phyloP scores from a whole-genome alignment of 2,797 vertebrate genomes.

The Coregonus suidteri region DNA sequence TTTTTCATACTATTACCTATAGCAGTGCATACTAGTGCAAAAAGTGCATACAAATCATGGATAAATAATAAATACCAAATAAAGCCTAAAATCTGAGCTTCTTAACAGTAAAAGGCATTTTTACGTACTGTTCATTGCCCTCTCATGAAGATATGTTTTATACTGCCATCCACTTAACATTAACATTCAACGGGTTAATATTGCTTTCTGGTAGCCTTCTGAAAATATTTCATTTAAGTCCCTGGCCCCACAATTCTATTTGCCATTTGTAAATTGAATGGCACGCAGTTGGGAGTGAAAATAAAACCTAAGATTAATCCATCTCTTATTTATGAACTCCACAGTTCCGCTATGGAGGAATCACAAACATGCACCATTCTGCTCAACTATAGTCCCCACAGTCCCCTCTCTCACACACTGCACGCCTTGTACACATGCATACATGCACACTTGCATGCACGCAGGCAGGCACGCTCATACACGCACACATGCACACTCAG shows the following conservation, averaged over 20 bases:
- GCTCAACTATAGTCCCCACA: too few relatives aligned
- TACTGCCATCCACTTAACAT: background rate
- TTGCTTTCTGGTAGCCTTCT: conserved; percentile 19
- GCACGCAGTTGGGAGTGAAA: conserved; percentile 4
- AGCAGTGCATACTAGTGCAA: too few relatives aligned
- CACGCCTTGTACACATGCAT: background rate
- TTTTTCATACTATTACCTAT: too few relatives aligned
- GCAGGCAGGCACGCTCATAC: background rate
- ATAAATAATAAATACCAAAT: too few relatives aligned
- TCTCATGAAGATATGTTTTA: background rate
- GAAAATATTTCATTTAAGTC: conserved; percentile 15
- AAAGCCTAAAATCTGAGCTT: too few relatives aligned
- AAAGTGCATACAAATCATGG: too few relatives aligned
- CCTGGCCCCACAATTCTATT: conserved; percentile 23
- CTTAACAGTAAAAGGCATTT: too few relatives aligned
- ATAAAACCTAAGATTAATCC: conserved; percentile 12
- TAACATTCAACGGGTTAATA: conserved; percentile 3
- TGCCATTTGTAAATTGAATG: conserved; percentile 23
- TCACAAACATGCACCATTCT: background rate
- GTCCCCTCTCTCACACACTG: background rate
- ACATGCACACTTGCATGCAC: background rate
- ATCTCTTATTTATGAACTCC: conserved; percentile 9
- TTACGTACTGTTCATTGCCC: background rate
- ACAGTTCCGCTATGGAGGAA: background rate
- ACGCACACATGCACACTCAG: background rate